These are phyloP conservation scores for Eutolmus rufibarbis DNA, from an alignment of 2,888 invertebrate species.

Conservation along the genomic window DNA sequence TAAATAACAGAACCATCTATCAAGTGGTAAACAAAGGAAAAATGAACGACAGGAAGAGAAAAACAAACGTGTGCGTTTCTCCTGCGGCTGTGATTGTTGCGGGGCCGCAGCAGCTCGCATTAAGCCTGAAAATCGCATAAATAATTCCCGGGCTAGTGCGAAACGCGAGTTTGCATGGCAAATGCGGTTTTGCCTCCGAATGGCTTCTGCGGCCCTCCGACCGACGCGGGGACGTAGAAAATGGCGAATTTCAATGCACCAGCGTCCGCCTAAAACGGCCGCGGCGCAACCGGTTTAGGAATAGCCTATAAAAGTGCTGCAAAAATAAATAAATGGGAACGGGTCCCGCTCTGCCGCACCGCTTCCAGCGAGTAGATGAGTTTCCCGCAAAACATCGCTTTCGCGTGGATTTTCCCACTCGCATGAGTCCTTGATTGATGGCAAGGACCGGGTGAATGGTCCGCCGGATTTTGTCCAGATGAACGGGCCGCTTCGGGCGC, in stretches of 20 bases:
- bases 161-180: constrained; percentile 9
- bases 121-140: background rate
- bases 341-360: background rate
- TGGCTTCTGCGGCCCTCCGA: background rate
- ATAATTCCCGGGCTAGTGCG: constrained; percentile 16
- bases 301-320: constrained; percentile 5
- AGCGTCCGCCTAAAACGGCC: constrained; percentile 16
- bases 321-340: background rate
- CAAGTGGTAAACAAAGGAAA: constrained; percentile 28
- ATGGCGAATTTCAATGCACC: constrained; percentile 26
- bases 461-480: background rate
- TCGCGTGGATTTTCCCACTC: background rate
- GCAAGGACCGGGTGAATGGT: background rate
- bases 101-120: background rate
- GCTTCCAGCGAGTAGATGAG: background rate
- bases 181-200: background rate
- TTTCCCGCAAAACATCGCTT: background rate
- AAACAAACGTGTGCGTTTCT: constrained; percentile 1
- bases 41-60: constrained; percentile 8
- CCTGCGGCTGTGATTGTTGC: background rate
- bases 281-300: constrained; percentile 3
- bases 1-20: constrained; percentile 30
- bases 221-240: background rate
- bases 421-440: background rate
- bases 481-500: background rate